Evolutionary conservation across 1,140 invertebrate genomes (phyloP).

Genomic region (Bombus balteatus): DNA sequence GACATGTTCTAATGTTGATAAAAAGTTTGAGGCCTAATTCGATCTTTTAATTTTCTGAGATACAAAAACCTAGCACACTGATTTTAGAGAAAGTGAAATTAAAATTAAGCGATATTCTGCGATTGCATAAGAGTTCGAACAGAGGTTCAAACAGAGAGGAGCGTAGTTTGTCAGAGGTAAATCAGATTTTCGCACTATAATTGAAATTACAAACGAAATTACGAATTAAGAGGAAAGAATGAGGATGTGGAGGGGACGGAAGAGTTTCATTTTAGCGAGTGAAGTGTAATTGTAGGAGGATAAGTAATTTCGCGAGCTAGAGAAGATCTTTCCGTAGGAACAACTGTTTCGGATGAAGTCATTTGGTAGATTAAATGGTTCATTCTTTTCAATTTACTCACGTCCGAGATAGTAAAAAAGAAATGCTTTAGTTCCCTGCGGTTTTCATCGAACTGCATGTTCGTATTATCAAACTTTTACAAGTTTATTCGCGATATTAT

Average conservation of each 20-base stretch:
- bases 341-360: slow-evolving; percentile 13
- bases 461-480: not conserved
- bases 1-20: no score
- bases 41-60: not conserved
- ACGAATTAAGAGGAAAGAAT: slow-evolving; percentile 1
- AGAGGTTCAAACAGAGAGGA: no score
- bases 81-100: no score
- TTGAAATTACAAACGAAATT: slow-evolving; percentile 19
- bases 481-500: not conserved
- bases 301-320: slow-evolving; percentile 24
- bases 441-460: not conserved
- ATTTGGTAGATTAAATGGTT: slow-evolving; percentile 33
- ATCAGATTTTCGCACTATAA: no score
- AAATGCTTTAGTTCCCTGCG: no score
- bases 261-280: slow-evolving; percentile 20
- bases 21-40: not conserved
- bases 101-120: not conserved
- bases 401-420: not conserved
- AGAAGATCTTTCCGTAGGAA: slow-evolving; percentile 11
- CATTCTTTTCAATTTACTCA: slow-evolving; percentile 19
- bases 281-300: slow-evolving; percentile 37
- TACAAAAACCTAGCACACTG: not conserved
- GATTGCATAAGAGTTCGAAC: not conserved
- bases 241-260: not conserved
- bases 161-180: not conserved